These are phyloP conservation scores for Pampus argenteus DNA, from an alignment of 2,797 vertebrate genomes.

Conservation along the genomic window DNA sequence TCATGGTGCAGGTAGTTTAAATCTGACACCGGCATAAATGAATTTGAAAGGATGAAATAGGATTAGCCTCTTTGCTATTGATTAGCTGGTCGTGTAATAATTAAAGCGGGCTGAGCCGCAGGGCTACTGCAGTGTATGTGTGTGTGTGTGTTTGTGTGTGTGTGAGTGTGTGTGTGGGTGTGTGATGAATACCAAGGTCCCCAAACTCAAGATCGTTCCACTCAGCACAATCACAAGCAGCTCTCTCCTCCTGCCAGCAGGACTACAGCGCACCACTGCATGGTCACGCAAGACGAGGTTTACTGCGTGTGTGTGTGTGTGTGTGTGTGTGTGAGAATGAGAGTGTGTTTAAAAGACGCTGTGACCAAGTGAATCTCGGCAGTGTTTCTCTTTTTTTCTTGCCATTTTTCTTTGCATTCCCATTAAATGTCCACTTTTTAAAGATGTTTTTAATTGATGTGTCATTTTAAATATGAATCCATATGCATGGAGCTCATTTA, in stretches of 20 bases:
- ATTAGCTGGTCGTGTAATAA: slow-evolving; percentile 74
- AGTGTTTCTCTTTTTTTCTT: not conserved
- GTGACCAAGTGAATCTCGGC: not conserved
- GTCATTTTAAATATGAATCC: slow-evolving; percentile 6
- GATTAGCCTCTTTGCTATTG: slow-evolving; percentile 77
- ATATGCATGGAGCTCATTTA: not conserved
- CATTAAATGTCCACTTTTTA: slow-evolving; percentile 2
- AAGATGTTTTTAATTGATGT: not conserved
- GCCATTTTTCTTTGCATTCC: not conserved
- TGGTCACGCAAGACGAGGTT: slow-evolving; percentile 52
- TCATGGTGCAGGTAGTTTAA: slow-evolving; percentile 52
- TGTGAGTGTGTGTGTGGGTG: slow-evolving; percentile 46
- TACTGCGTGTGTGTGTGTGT: slow-evolving; percentile 20
- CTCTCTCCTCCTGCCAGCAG: slow-evolving; percentile 50
- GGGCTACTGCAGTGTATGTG: slow-evolving; percentile 64
- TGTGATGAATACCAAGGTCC: slow-evolving; percentile 73
- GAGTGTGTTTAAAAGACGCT: slow-evolving; percentile 5
- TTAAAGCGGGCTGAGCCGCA: slow-evolving; percentile 72
- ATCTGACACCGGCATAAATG: slow-evolving; percentile 68
- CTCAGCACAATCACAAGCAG: slow-evolving; percentile 72
- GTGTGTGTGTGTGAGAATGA: not conserved
- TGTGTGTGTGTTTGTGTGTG: slow-evolving; percentile 47
- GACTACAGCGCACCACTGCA: slow-evolving; percentile 26
- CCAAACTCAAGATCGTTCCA: slow-evolving; percentile 64
- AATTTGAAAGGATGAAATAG: slow-evolving; percentile 77